Evolutionary conservation across 2,888 invertebrate species (phyloP).

Genomic region (Amblyjoppa fuscipennis): DNA sequence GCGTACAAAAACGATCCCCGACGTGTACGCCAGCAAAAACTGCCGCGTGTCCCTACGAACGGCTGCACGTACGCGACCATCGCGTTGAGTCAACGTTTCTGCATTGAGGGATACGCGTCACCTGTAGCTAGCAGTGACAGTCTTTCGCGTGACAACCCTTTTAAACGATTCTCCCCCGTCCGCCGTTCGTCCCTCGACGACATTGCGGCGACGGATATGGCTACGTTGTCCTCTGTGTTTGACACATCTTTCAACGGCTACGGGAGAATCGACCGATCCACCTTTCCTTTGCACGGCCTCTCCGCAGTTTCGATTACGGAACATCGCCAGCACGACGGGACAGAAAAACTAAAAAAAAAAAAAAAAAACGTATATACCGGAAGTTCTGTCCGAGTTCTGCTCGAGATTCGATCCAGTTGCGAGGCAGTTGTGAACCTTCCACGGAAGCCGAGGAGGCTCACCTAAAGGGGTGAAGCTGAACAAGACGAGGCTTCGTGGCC

Average conservation of each 20-base stretch:
- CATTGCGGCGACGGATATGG: conserved; percentile 57
- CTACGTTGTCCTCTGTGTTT: conserved; percentile 60
- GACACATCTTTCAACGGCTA: conserved; percentile 68
- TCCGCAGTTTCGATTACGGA: neutral
- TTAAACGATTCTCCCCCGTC: conserved; percentile 66
- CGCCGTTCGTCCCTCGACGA: conserved; percentile 39
- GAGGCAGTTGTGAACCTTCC: neutral
- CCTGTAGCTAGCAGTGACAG: conserved; percentile 64
- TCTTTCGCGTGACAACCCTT: conserved; percentile 68
- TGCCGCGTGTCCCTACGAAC: conserved; percentile 53
- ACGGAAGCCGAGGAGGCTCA: neutral
- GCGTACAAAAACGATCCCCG: conserved; percentile 40
- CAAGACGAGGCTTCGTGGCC: neutral
- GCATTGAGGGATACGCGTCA: conserved; percentile 52
- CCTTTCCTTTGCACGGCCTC: conserved; percentile 45
- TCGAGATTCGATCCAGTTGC: neutral
- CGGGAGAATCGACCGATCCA: conserved; percentile 45
- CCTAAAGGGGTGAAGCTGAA: neutral
- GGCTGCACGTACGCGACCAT: conserved; percentile 22
- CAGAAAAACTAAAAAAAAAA: neutral
- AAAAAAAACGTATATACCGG: neutral
- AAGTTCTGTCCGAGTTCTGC: neutral
- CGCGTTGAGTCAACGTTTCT: conserved; percentile 50
- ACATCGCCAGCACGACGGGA: neutral
- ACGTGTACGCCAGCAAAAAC: conserved; percentile 42